Conservation (phyloP, 2,113 vertebrate species). For the Chionomys nivalis region DNA sequence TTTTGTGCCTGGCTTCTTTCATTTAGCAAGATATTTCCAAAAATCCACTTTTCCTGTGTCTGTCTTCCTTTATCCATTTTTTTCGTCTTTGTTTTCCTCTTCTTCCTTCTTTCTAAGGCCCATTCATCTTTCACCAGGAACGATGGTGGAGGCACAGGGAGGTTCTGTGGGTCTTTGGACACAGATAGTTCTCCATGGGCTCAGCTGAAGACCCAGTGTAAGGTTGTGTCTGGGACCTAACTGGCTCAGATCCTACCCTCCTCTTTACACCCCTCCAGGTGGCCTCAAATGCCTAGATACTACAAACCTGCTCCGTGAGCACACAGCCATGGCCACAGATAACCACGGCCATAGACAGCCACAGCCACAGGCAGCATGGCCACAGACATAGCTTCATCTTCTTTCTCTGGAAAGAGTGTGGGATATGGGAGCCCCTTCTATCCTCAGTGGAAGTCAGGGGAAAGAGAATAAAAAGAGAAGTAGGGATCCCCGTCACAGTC, state of each 20-base stretch:
- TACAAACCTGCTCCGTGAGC: neutral
- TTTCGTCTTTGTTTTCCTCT: neutral
- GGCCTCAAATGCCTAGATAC: neutral
- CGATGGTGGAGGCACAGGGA: neutral
- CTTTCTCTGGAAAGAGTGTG: slow-evolving; percentile 63
- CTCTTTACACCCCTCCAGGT: neutral
- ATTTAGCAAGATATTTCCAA: no score
- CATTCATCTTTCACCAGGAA: neutral
- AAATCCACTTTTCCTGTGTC: neutral
- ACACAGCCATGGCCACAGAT: neutral
- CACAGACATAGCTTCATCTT: neutral
- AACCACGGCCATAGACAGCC: no score
- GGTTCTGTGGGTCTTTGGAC: neutral
- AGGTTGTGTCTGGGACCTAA: neutral
- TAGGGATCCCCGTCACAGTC: slow-evolving; percentile 38
- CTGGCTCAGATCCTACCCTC: neutral
- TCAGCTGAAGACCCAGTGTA: neutral
- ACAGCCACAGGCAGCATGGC: no score
- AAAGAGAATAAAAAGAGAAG: slow-evolving; percentile 40
- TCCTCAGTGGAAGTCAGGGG: slow-evolving; percentile 47
- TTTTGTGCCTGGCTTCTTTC: neutral
- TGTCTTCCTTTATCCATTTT: no score
- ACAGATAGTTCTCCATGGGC: fast-evolving
- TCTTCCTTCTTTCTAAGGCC: neutral
- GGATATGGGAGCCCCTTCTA: neutral